Evolutionary conservation across 53 echinoderm and acorn worm genomes (phyloP).

Genomic region (Stichopus horrens): DNA sequence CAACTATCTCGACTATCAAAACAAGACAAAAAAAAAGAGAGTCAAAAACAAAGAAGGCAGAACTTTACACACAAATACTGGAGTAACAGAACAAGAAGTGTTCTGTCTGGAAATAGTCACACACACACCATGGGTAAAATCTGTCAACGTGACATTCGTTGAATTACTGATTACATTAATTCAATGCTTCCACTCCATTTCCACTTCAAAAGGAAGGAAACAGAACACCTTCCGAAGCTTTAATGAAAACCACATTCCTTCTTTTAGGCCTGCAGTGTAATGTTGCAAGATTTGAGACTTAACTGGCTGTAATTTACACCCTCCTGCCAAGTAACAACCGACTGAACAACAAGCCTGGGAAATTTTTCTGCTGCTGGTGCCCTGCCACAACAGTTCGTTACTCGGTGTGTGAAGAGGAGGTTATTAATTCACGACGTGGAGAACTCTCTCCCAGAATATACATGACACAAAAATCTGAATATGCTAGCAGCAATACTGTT

Average conservation of each 20-base stretch:
- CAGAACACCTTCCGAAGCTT: background rate
- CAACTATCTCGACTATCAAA: no score
- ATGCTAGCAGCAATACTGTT: conserved; percentile 9
- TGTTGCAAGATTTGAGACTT: background rate
- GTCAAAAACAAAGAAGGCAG: no score
- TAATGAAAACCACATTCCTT: background rate
- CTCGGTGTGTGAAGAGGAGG: background rate
- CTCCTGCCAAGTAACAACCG: background rate
- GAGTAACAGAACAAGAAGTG: no score
- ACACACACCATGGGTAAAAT: background rate
- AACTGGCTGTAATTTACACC: conserved; percentile 1
- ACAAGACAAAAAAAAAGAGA: no score
- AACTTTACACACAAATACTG: no score
- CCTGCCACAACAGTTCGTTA: background rate
- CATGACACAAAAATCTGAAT: background rate
- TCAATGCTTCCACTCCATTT: background rate
- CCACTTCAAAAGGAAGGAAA: no score
- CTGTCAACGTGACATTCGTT: background rate
- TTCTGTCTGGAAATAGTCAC: background rate
- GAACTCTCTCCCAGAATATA: background rate
- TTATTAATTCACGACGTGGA: background rate
- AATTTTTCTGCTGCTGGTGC: background rate
- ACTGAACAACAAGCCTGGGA: background rate
- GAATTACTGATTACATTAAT: background rate
- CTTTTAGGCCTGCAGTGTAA: background rate